A percentile compares a stretch with the other conserved stretches of the same genome.
phyloP scores from a whole-genome alignment of 2,888 invertebrate species.

The Agriopis leucophaearia region DNA sequence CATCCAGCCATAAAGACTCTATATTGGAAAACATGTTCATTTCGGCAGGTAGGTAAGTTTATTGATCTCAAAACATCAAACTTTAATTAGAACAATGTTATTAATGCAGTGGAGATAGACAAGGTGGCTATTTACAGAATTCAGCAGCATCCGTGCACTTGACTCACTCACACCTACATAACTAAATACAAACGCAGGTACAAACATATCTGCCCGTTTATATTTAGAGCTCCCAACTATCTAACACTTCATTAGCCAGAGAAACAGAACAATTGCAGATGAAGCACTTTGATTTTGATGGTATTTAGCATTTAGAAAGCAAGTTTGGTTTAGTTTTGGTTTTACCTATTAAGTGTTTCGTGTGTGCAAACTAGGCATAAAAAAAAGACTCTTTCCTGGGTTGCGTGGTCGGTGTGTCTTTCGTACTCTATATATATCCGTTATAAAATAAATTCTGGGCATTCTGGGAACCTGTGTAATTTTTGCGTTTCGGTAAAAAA shows the following conservation, averaged over 20 bases:
- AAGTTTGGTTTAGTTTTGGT: too few relatives aligned
- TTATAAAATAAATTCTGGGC: too few relatives aligned
- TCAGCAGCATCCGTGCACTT: conserved; percentile 38
- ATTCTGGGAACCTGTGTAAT: too few relatives aligned
- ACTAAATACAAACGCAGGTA: conserved; percentile 11
- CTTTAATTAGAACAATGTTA: conserved; percentile 10
- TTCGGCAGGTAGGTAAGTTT: not conserved
- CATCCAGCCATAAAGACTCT: too few relatives aligned
- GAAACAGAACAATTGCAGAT: conserved; percentile 7
- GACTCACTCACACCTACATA: conserved; percentile 32
- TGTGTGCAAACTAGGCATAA: too few relatives aligned
- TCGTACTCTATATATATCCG: too few relatives aligned
- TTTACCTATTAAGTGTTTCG: too few relatives aligned
- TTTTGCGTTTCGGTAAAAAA: too few relatives aligned
- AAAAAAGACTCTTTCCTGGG: too few relatives aligned
- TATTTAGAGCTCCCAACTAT: conserved; percentile 38
- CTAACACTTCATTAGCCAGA: conserved; percentile 31
- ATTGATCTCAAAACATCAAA: not conserved
- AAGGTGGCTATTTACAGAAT: conserved; percentile 30
- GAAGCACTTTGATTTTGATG: conserved; percentile 11
- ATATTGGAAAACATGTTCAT: not conserved
- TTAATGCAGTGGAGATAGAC: conserved; percentile 5
- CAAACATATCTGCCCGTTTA: conserved; percentile 12
- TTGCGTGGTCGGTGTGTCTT: too few relatives aligned
- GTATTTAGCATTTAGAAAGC: conserved; percentile 1